phyloP scores from a whole-genome alignment of 2,888 invertebrate genomes.

The Epistrophe eligans region DNA sequence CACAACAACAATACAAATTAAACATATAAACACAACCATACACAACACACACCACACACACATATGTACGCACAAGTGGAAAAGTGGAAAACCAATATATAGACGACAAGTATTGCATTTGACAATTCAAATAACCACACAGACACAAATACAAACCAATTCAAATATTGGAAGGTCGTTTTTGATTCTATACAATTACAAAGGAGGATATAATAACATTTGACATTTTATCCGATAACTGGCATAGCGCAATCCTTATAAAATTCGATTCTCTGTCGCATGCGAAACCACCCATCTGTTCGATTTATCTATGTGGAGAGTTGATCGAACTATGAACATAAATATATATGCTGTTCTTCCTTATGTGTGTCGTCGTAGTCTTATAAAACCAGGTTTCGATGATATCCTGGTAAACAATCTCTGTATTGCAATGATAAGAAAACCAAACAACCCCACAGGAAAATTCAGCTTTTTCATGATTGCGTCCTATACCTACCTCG shows the following conservation, averaged over 20 bases:
- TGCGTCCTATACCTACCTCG: no score
- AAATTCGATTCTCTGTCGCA: slow-evolving; percentile 51
- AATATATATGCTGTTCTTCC: background rate
- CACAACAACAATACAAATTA: slow-evolving; percentile 9
- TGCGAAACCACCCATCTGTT: slow-evolving; percentile 22
- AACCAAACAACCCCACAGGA: slow-evolving; percentile 30
- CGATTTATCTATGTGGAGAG: background rate
- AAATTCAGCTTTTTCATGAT: background rate
- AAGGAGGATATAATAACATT: slow-evolving; percentile 58
- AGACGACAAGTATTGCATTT: slow-evolving; percentile 19
- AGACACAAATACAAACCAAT: background rate
- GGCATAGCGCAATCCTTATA: slow-evolving; percentile 22
- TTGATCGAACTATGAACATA: slow-evolving; percentile 28
- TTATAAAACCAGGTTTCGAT: background rate
- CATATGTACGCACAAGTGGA: background rate
- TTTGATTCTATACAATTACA: slow-evolving; percentile 40
- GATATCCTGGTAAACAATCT: slow-evolving; percentile 36
- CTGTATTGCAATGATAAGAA: slow-evolving; percentile 56
- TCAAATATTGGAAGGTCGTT: background rate
- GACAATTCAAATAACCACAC: slow-evolving; percentile 31
- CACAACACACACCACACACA: background rate
- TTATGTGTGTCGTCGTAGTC: background rate
- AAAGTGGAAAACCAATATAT: slow-evolving; percentile 61
- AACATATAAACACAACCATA: background rate
- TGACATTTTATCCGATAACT: slow-evolving; percentile 65